Evolutionary conservation across 2,113 vertebrate species (phyloP), one percentile per base, ranked within the genome.

Genomic region (Pelecanus crispus): DNA sequence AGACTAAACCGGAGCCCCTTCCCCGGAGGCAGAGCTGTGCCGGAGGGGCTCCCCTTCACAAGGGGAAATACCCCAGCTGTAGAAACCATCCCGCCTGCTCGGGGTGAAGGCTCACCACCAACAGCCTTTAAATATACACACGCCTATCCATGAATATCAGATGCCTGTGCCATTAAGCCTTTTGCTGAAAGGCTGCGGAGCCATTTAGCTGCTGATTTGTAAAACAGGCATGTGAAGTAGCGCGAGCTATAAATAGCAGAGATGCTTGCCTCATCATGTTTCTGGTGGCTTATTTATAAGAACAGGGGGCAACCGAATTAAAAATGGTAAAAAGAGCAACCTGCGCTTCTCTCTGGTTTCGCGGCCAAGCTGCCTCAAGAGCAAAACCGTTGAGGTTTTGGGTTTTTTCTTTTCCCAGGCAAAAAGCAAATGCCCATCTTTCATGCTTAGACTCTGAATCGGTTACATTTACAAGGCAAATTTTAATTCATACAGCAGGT

Each of bases 401-500:
- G 28, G 19, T 72, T 87, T 81, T 80, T 78, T 36, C 55, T 42
- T 55, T 59, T 80, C 77, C 73, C 84, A 94, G 58, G 84, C 21
- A 1, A 79, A 94, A 88, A 79, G 65, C 45, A 42, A 93, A 85
- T 6, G 0, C 62, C 75, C 25, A 13, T 70, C 29, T 24, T 66
- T 94, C 84, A 79, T 45, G 86, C 91, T 77, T 40, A 94, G 92
- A 11, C 81, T 88, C 67, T 91, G 91, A 97, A 92, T 77, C 1
- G 1, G 34, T 80, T 90, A 77, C 89, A 96, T 96, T 97, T 96
- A 96, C 87, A 97, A 96, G 94, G 87, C 96, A 97, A 96, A 97
- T 97, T 95, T 83, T 82, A 94, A 95, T 95, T 97, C 89, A 95
- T 95, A 91, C 81, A 88, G 95, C 94, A 94, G 94, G 92, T 96